Conservation (phyloP, 2,888 invertebrate genomes). For the Erpobdella octoculata region DNA sequence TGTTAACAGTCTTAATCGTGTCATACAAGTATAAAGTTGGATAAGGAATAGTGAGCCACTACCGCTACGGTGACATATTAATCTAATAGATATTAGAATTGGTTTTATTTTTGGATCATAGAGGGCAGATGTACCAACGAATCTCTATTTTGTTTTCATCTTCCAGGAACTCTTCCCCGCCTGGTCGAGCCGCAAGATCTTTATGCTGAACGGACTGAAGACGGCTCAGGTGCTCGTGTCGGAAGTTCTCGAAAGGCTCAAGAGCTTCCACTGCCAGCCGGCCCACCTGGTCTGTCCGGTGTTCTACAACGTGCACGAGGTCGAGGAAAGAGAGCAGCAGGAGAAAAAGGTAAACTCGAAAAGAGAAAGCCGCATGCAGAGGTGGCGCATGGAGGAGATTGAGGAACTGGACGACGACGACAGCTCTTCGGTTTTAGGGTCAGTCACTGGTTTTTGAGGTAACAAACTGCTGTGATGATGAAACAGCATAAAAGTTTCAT, state of each 20-base stretch:
- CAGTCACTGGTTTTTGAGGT: too few relatives aligned
- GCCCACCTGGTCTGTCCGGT: neutral
- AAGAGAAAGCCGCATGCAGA: neutral
- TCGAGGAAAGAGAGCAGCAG: neutral
- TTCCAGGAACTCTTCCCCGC: neutral
- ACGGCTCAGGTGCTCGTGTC: neutral
- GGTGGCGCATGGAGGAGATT: neutral
- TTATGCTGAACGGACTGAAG: slow-evolving; percentile 14
- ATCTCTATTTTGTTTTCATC: neutral
- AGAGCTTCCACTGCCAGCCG: slow-evolving; percentile 19
- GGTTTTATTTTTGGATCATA: neutral
- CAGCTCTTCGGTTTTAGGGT: neutral
- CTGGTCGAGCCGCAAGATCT: neutral
- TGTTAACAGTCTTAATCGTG: neutral
- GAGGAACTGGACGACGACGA: neutral
- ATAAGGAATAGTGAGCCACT: too few relatives aligned
- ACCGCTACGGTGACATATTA: too few relatives aligned
- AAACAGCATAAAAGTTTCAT: too few relatives aligned
- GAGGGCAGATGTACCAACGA: neutral
- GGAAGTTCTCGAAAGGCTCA: neutral
- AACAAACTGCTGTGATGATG: too few relatives aligned
- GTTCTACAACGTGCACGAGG: neutral
- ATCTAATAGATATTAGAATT: too few relatives aligned
- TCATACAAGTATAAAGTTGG: neutral
- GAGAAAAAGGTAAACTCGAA: neutral